phyloP scores from a whole-genome alignment of 2,888 invertebrate genomes.

The Xanthostigma xanthostigma region DNA sequence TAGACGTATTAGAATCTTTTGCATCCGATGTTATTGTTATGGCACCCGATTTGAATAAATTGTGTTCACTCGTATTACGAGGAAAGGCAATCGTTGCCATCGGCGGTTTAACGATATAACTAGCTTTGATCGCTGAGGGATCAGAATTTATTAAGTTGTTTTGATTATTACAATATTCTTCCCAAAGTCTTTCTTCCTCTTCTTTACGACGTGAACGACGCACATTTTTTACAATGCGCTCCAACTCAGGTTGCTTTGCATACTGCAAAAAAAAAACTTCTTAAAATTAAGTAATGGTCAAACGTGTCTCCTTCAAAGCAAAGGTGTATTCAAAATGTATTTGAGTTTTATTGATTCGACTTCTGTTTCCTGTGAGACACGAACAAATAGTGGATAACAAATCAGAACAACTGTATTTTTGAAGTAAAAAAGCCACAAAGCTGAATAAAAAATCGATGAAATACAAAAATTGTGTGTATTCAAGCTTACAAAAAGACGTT shows the following conservation, averaged over 20 bases:
- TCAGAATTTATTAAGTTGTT: neutral
- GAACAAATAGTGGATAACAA: too few relatives aligned
- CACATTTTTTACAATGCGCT: constrained; percentile 27
- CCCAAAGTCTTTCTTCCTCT: constrained; percentile 32
- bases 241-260: constrained; percentile 27
- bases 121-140: neutral
- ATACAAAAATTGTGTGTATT: too few relatives aligned
- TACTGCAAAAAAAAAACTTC: constrained; percentile 21
- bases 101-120: constrained; percentile 1
- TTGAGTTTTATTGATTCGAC: too few relatives aligned
- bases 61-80: neutral
- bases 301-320: too few relatives aligned
- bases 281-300: too few relatives aligned
- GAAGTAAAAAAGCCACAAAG: too few relatives aligned
- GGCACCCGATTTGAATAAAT: constrained; percentile 5
- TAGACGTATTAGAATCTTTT: neutral
- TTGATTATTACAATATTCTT: constrained; percentile 11
- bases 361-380: too few relatives aligned
- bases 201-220: constrained; percentile 28
- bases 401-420: too few relatives aligned
- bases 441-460: too few relatives aligned
- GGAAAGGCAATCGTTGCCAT: neutral
- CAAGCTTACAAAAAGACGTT: too few relatives aligned
- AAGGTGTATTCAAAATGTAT: too few relatives aligned
- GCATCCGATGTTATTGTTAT: constrained; percentile 2